These are phyloP conservation scores for Drosophila ercepeae DNA, from an alignment of 1,140 invertebrate genomes.

Conservation along the genomic window DNA sequence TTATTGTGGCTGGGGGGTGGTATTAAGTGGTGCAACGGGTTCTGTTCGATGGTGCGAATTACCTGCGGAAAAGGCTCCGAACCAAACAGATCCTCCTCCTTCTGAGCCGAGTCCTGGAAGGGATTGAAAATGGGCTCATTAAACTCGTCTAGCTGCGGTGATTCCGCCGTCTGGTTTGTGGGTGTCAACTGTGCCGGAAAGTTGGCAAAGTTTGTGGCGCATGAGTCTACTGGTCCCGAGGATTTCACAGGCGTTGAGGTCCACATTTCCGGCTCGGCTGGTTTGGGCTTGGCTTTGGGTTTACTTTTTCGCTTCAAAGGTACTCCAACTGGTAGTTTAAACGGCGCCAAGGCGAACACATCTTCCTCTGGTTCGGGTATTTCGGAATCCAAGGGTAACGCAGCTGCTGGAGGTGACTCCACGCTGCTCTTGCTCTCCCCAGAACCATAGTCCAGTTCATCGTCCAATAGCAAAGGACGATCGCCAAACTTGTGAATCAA, in stretches of 20 bases:
- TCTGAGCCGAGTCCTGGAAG: slow-evolving; percentile 42
- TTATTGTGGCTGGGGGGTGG: slow-evolving; percentile 59
- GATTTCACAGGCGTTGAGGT: slow-evolving; percentile 77
- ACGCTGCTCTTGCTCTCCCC: slow-evolving; percentile 79
- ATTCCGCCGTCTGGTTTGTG: slow-evolving; percentile 9
- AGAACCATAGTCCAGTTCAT: slow-evolving; percentile 90
- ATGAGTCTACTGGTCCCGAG: background rate
- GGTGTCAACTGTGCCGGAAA: slow-evolving; percentile 55
- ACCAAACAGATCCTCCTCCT: slow-evolving; percentile 85
- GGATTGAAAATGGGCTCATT: slow-evolving; percentile 83
- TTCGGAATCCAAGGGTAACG: slow-evolving; percentile 14
- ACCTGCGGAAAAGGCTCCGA: slow-evolving; percentile 85
- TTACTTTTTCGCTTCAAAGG: slow-evolving; percentile 71
- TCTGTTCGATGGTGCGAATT: slow-evolving; percentile 69
- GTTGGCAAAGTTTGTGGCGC: slow-evolving; percentile 60
- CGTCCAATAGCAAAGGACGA: slow-evolving; percentile 90
- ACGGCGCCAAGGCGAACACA: slow-evolving; percentile 91
- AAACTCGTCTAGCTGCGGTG: slow-evolving; percentile 71
- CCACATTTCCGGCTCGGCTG: slow-evolving; percentile 63
- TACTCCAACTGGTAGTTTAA: slow-evolving; percentile 85
- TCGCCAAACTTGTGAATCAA: slow-evolving; percentile 90
- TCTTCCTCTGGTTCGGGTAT: slow-evolving; percentile 85
- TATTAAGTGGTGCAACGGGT: slow-evolving; percentile 56
- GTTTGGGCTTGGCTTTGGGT: slow-evolving; percentile 28
- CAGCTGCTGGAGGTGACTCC: slow-evolving; percentile 35